Base-by-base conservation (phyloP, 2,113 vertebrate genomes). In the Corydoras maculifer region DNA sequence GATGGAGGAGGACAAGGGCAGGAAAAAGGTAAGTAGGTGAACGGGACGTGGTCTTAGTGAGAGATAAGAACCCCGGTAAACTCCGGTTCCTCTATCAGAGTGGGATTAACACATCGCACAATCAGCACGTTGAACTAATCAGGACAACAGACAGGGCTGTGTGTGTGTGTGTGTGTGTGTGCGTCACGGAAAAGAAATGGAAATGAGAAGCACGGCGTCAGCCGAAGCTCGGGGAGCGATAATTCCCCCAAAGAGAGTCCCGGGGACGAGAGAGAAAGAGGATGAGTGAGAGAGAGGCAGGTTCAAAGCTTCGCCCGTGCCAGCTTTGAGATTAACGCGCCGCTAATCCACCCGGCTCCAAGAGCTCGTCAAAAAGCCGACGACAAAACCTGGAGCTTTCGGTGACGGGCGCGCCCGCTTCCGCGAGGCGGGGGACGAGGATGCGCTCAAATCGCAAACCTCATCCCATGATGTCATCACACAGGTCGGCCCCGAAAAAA, bases 301-400 rank as follows among this genome's bases (percentile, higher is more conserved):
- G 87, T 86, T 84, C 84, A 90, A 89, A 86, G 85, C 82, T 85
- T 65, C 49, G 57, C 54, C 61, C 62, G 81, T 86, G 86, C 86
- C 86, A 86, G 86, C 84, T 79, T 83, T 86, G 77, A 3, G 58
- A 84, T 83, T 89, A 88, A 86, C 87, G 87, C 86, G 85, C 81
- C 83, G 87, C 87, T 90, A 91, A 91, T 90, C 88, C 87, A 84
- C 81, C 78, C 83, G 86, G 86, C 86, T 89, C 88, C 88, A 86
- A 86, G 79, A 82, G 84, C 86, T 87, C 84, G 87, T 85, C 85
- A 82, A 86, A 88, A 87, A 84, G 73, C 81, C 82, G 87, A 87
- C 85, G 82, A 78, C 87, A 83, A 87, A 75, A 49, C 53, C 58
- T 54, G 57, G 43, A 29, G 54, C 58, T 58, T 64, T 54, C 3